Percentiles rank a stretch among this genome's conserved stretches.
Conservation (phyloP, 2,888 invertebrate species). For the Heteromyza rotundicornis region DNA sequence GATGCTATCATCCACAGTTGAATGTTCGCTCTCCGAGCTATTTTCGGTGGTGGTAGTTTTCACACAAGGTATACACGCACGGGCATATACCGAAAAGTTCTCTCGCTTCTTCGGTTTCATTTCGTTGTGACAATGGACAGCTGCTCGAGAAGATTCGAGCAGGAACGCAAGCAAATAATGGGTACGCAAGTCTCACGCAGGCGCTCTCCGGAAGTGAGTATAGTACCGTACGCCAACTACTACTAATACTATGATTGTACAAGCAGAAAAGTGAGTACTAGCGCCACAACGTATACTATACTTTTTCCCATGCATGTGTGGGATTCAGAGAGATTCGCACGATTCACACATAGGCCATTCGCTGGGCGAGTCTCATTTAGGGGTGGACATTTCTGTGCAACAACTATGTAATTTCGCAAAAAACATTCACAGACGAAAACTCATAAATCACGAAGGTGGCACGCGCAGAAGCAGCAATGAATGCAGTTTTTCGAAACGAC, state of each 20-base stretch:
- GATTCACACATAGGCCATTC: neutral
- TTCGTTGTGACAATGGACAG: constrained; percentile 3
- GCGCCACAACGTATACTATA: neutral
- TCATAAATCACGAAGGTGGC: neutral
- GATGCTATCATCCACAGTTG: no score
- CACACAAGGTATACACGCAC: no score
- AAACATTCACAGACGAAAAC: no score
- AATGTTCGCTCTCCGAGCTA: no score
- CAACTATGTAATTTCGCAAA: neutral
- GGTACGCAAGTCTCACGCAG: constrained; percentile 9
- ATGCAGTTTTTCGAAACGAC: constrained; percentile 8
- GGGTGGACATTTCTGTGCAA: neutral
- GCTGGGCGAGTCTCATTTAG: no score
- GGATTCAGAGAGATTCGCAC: neutral
- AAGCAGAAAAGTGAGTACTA: constrained; percentile 1
- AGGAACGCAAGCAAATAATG: neutral
- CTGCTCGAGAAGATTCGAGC: constrained; percentile 11
- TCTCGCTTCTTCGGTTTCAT: no score
- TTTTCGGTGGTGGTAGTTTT: no score
- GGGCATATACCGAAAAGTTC: no score
- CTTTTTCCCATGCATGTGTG: no score
- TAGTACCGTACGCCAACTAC: constrained; percentile 24
- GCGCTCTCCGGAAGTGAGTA: constrained; percentile 3
- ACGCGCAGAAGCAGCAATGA: constrained; percentile 5
- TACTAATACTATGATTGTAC: constrained; percentile 17